Base-by-base conservation (phyloP, 1,140 invertebrate genomes). In the Drosophila tsacasi region DNA sequence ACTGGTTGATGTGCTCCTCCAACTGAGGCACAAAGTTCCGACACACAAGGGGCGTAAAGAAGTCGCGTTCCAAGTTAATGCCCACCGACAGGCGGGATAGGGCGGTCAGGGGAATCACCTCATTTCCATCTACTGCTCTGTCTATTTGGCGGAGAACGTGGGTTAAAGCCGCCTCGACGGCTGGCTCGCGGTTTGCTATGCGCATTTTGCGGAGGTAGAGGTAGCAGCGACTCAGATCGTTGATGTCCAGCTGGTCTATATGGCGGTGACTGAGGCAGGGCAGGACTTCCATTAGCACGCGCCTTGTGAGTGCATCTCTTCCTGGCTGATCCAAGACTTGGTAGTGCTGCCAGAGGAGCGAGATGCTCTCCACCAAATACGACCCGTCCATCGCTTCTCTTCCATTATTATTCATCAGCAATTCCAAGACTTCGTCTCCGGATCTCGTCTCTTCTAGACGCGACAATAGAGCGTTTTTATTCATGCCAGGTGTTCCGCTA, bases 41-140 rank as follows among this genome's bases (percentile, higher is more conserved):
- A 32, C 86, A 82, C 2, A 93, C 74, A 2, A 92, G 60, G 12
- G 81, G 79, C 7, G 81, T 82, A 49, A 91, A 87, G 25, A 93
- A 84, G 12, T 92, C 86, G 19, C 78, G 76, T 13, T 89, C 81
- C 17, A 78, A 25, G 62, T 86, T 91, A 5, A 92, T 83, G 0
- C 63, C 90, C n/a, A 93, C 92, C 7, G 79, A 54, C 2, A 93
- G 76, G 13, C 92, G 85, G 0, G 92, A 93, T 0, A 93, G 57
- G 10, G 86, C 74, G 3, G 79, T 44, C 6, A 93, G 57, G 0
- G 89, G 58, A 10, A 93, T 50, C 12, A 74, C 25, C 9, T 76
- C 60, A 4, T 37, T 17, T 0, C 17, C 52, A 17, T 66, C 15
- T 3, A 54, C 47, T 17, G 58, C 19, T 8, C 15, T 9, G 19